These are phyloP conservation scores for Eumeta japonica DNA, from an alignment of 1,140 invertebrate species.

Conservation along the genomic window DNA sequence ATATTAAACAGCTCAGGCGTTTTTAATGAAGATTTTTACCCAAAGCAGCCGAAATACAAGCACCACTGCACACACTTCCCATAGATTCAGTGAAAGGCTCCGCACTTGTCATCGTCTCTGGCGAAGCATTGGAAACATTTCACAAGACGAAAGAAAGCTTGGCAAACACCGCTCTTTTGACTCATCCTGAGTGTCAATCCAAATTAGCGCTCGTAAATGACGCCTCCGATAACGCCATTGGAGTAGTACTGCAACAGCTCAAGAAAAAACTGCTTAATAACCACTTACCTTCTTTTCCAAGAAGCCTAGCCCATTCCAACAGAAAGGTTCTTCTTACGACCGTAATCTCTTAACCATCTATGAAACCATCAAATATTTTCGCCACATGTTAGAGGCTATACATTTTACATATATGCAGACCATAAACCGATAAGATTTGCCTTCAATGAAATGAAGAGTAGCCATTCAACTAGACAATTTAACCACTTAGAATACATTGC, in stretches of 20 bases:
- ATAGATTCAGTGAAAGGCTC: background rate
- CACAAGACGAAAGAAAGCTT: constrained; percentile 28
- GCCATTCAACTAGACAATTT: background rate
- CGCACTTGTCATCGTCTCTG: constrained; percentile 20
- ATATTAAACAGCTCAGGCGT: constrained; percentile 21
- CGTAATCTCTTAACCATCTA: constrained; percentile 30
- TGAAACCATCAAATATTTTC: constrained; percentile 21
- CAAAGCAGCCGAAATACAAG: constrained; percentile 15
- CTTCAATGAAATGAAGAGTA: background rate
- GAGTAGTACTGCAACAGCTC: constrained; percentile 25
- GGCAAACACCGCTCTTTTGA: constrained; percentile 6
- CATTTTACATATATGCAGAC: constrained; percentile 10
- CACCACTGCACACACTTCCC: constrained; percentile 4
- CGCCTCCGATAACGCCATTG: constrained; percentile 28
- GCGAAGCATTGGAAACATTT: constrained; percentile 24
- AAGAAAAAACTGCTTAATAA: constrained; percentile 10
- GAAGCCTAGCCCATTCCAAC: constrained; percentile 12
- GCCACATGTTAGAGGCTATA: constrained; percentile 25
- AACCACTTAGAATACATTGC: background rate
- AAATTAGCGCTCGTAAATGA: constrained; percentile 35
- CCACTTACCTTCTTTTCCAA: constrained; percentile 24
- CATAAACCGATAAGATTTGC: background rate
- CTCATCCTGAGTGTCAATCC: constrained; percentile 23
- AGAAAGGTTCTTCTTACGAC: constrained; percentile 26
- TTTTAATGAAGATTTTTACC: constrained; percentile 35